These are phyloP conservation scores for Erythrocercus mccallii DNA, from an alignment of 2,113 vertebrate genomes.

Conservation along the genomic window DNA sequence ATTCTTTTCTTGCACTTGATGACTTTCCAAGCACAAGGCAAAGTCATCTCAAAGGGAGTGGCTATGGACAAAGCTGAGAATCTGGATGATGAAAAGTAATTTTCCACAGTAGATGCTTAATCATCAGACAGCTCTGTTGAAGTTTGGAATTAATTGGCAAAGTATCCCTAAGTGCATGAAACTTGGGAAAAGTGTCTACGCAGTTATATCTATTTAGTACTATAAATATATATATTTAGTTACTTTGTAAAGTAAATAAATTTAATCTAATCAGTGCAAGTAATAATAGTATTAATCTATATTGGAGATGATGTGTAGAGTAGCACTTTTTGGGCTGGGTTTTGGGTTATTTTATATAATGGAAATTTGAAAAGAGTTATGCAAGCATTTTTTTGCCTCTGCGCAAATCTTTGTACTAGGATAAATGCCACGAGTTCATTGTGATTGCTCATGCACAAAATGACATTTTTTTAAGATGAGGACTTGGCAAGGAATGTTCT, in stretches of 20 bases:
- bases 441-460: not conserved
- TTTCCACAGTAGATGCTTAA: not conserved
- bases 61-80: not conserved
- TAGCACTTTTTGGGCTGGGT: not conserved
- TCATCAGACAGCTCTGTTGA: not conserved
- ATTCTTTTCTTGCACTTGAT: not conserved
- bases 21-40: not conserved
- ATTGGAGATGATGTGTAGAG: not conserved
- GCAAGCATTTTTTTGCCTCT: not conserved
- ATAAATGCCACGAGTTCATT: not conserved
- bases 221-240: not conserved
- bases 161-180: not conserved
- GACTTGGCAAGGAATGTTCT: not conserved
- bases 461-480: not conserved
- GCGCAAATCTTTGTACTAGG: not conserved
- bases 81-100: not conserved
- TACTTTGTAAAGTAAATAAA: not conserved
- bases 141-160: not conserved
- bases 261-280: not conserved
- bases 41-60: not conserved
- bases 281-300: not conserved
- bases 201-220: not conserved
- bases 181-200: not conserved
- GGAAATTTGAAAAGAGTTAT: not conserved
- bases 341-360: not conserved